Base-by-base conservation (phyloP, 2,797 vertebrate species). In the Oreortyx pictus region DNA sequence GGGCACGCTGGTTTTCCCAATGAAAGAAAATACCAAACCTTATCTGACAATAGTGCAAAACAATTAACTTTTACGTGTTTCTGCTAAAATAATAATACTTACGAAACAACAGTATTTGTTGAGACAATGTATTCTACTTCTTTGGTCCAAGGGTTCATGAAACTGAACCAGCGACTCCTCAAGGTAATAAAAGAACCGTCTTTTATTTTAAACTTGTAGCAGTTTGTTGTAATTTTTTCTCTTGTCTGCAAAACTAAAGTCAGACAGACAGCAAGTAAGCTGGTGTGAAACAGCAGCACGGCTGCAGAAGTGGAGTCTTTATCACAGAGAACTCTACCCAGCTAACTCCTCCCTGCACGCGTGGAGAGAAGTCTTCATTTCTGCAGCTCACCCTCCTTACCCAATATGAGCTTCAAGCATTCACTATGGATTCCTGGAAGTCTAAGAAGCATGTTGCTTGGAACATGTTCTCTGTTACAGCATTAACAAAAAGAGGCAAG, bases 101-200 rank as follows among this genome's bases (percentile, higher is more conserved):
- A 99, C 99, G 98, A 98, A 85, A 99, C 99, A 0, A 99, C 98
- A 0, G 99, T 99, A 97, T 99, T 99, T 78, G 99, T 99, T 86
- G 99, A 99, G 94, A 99, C 99, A 47, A 99, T 99, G 97, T 99
- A 99, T 97, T 99, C 99, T 97, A 99, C 99, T 98, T 99, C 99
- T 98, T 99, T 99, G 98, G 99, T 99, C 99, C 99, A 99, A 85
- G 99, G 99, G 98, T 99, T 99, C 99, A 99, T 99, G 98, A 99
- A 99, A 98, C 99, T 99, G 98, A 99, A 99, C 99, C 99, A 99
- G 91, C 99, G 98, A 98, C 99, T 99, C 94, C 98, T 97, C 97
- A 99, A 96, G 5, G 98, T 99, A 97, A 99, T 99, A 97, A 99
- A 99, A 90, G 99, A 99, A 64, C 99, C 99, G 68, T 99, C 99